These are phyloP conservation scores for Druon quercuslanigerum DNA, from an alignment of 1,140 invertebrate genomes.

Conservation along the genomic window DNA sequence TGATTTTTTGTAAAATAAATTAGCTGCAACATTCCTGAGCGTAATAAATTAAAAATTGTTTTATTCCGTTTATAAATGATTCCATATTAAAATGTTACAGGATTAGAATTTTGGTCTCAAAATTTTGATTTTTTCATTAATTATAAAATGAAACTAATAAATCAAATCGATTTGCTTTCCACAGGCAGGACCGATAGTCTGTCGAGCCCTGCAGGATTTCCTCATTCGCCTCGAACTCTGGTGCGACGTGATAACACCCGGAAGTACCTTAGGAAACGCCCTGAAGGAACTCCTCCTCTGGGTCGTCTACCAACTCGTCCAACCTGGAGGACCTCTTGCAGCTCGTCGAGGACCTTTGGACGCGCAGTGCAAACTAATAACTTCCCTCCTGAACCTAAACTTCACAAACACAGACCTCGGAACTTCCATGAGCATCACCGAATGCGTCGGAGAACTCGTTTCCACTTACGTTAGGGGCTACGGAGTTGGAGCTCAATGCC, in stretches of 20 bases:
- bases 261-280: conserved; percentile 77
- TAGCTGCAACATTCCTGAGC: no score
- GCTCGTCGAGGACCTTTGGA: conserved; percentile 86
- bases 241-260: conserved; percentile 79
- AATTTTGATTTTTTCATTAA: no score
- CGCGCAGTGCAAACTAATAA: conserved; percentile 86
- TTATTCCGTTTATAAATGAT: no score
- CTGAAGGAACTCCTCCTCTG: conserved; percentile 83
- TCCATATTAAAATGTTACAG: no score
- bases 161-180: conserved; percentile 47
- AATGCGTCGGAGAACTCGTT: conserved; percentile 80
- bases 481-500: conserved; percentile 68
- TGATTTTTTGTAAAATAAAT: no score
- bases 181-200: conserved; percentile 87
- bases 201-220: conserved; percentile 84
- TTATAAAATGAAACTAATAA: no score
- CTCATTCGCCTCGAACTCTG: conserved; percentile 82
- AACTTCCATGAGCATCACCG: conserved; percentile 84
- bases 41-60: no score
- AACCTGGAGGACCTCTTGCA: conserved; percentile 83
- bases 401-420: conserved; percentile 83
- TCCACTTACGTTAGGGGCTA: conserved; percentile 67
- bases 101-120: no score
- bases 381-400: conserved; percentile 80
- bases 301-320: conserved; percentile 83